phyloP scores from a whole-genome alignment of 1,140 invertebrate species.

The Achroia grisella region DNA sequence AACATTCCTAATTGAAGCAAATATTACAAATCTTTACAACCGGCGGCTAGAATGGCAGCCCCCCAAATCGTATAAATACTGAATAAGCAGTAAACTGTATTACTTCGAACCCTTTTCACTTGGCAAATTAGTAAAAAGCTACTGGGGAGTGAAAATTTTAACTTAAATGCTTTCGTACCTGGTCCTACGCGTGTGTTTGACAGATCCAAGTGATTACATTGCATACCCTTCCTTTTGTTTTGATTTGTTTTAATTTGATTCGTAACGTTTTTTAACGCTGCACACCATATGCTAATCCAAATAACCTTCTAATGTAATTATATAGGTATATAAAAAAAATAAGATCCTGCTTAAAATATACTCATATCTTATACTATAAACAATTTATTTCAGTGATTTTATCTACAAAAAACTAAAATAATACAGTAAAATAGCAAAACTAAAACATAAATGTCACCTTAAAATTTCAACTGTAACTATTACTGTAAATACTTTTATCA shows the following conservation, averaged over 20 bases:
- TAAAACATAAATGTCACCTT: too few relatives aligned
- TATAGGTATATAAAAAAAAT: too few relatives aligned
- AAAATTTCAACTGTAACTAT: too few relatives aligned
- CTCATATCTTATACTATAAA: too few relatives aligned
- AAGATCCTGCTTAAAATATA: too few relatives aligned
- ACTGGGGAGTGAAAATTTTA: slow-evolving; percentile 72
- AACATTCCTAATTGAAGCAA: slow-evolving; percentile 50
- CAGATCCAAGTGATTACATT: slow-evolving; percentile 67
- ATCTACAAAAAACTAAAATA: too few relatives aligned
- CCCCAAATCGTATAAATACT: slow-evolving; percentile 67
- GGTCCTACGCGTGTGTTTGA: slow-evolving; percentile 67
- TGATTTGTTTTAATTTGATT: slow-evolving; percentile 65
- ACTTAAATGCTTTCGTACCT: slow-evolving; percentile 51
- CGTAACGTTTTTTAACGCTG: slow-evolving; percentile 63
- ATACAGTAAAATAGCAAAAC: too few relatives aligned
- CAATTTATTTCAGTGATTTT: too few relatives aligned
- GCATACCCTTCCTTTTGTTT: slow-evolving; percentile 56
- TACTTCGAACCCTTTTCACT: slow-evolving; percentile 74
- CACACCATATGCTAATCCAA: too few relatives aligned
- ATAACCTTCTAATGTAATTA: background rate
- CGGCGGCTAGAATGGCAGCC: slow-evolving; percentile 55
- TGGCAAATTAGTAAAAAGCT: slow-evolving; percentile 74
- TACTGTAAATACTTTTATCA: too few relatives aligned
- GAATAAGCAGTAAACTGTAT: slow-evolving; percentile 73
- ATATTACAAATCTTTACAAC: slow-evolving; percentile 63